Base-by-base conservation (phyloP, 2,888 invertebrate genomes). In the Pyrrhosoma nymphula region DNA sequence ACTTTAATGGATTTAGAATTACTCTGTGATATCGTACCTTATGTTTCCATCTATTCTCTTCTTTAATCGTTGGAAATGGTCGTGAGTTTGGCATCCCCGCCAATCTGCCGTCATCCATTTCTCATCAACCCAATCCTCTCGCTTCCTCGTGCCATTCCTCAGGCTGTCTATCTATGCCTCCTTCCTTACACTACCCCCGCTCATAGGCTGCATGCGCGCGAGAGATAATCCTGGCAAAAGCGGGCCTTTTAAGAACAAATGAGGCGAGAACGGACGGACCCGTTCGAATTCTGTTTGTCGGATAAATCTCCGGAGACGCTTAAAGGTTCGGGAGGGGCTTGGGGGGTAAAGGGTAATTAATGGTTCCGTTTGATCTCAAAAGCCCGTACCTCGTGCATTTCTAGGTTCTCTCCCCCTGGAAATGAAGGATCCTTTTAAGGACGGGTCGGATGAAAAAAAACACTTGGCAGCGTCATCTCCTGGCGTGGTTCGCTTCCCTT, bases 261-360 rank as follows among this genome's bases (percentile, higher is more conserved):
- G 82, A 82, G 82, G 30, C 82, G 82, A 35, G 30, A 35, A 35
- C 35, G 35, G 82, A 35, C 35, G 35, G 82, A 82, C 16, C 82
- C 82, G 82, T 35, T 82, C 35, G 82, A 82, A 82, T 82, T 82
- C 82, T 82, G 82, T 82, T 82, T 82, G 82, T 82, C 16, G 82
- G 35, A 30, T 82, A 82, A 69, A 82, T 82, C 82, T 82, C 26
- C 8, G 82, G 82, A n/a, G 14, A 0, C 23, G 35, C 8, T 16
- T 35, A 35, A 16, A 18, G 82, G 35, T 30, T 26, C 8, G 16
- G 82, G 82, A n/a, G 35, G 82, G n/a, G 69, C 8, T 23, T 8
- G 35, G 82, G 82, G 82, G 14, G 30, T 26, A 26, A 10, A 69
- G 12, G 82, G 82, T 82, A 35, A 82, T 82, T 82, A 82, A 82